Conservation (phyloP, 2,797 vertebrate genomes). For the Cetoscarus ocellatus region DNA sequence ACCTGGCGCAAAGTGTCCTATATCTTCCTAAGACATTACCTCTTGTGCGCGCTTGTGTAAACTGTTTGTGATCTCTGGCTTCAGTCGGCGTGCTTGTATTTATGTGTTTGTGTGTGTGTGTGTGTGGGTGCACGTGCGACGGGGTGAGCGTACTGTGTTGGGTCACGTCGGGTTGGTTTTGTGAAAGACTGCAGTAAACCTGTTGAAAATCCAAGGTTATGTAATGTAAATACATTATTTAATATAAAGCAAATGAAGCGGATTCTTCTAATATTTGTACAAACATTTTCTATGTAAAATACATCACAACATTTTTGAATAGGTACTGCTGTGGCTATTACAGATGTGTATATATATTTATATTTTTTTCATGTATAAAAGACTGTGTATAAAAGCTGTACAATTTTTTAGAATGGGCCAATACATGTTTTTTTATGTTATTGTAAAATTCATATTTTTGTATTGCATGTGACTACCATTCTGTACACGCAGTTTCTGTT, state of each 20-base stretch:
- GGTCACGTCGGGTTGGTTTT: conserved; percentile 55
- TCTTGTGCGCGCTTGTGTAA: conserved; percentile 71
- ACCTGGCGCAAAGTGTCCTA: conserved; percentile 72
- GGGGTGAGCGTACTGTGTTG: conserved; percentile 51
- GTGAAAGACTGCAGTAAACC: conserved; percentile 74
- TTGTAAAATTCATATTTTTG: conserved; percentile 90
- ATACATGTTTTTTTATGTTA: conserved; percentile 86
- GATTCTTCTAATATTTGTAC: conserved; percentile 87
- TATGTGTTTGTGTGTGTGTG: conserved; percentile 36
- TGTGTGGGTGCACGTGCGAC: conserved; percentile 47
- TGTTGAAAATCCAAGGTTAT: conserved; percentile 72
- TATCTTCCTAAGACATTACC: conserved; percentile 79
- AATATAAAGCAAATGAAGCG: conserved; percentile 81
- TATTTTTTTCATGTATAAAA: conserved; percentile 87
- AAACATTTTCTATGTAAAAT: conserved; percentile 85
- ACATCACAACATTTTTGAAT: conserved; percentile 82
- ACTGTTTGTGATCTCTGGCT: conserved; percentile 69
- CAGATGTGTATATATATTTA: conserved; percentile 87
- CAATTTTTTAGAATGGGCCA: conserved; percentile 83
- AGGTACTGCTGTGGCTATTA: conserved; percentile 83
- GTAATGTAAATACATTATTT: conserved; percentile 87
- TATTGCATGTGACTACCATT: conserved; percentile 88
- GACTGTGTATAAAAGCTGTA: conserved; percentile 82
- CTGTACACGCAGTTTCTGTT: conserved; percentile 85
- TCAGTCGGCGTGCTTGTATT: conserved; percentile 69